phyloP scores from a whole-genome alignment of 2,113 vertebrate genomes.

The Sinocyclocheilus anophthalmus region DNA sequence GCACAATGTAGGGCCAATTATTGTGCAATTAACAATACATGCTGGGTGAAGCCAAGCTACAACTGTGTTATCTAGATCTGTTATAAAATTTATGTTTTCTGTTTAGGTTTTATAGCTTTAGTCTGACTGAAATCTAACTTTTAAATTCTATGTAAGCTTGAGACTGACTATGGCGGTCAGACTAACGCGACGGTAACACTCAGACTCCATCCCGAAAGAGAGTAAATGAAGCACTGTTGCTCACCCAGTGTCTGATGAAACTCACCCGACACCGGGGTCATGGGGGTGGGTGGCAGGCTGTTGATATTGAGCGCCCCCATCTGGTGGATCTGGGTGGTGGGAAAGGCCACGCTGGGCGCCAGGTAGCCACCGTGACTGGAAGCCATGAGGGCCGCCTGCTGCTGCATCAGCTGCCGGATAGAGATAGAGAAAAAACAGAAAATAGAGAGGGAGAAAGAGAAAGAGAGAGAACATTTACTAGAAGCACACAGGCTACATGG shows the following conservation, averaged over 20 bases:
- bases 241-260: slow-evolving; percentile 76
- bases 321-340: slow-evolving; percentile 95
- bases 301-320: slow-evolving; percentile 96
- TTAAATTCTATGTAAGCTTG: neutral
- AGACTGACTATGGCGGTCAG: neutral
- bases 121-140: neutral
- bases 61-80: neutral
- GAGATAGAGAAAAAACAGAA: slow-evolving; percentile 61
- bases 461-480: slow-evolving; percentile 59
- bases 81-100: neutral
- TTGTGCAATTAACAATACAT: too few species aligned
- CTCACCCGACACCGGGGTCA: slow-evolving; percentile 90
- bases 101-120: neutral
- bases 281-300: slow-evolving; percentile 82
- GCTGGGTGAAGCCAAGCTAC: neutral
- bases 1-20: neutral
- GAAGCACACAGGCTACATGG: slow-evolving; percentile 66
- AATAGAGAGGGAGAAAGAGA: slow-evolving; percentile 39
- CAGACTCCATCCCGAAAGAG: slow-evolving; percentile 50
- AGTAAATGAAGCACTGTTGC: slow-evolving; percentile 68
- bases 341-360: slow-evolving; percentile 90
- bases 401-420: slow-evolving; percentile 93
- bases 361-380: slow-evolving; percentile 94
- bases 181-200: neutral
- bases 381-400: slow-evolving; percentile 96